phyloP scores from a whole-genome alignment of 23 tunicate species.

The Botrylloides violaceus region DNA sequence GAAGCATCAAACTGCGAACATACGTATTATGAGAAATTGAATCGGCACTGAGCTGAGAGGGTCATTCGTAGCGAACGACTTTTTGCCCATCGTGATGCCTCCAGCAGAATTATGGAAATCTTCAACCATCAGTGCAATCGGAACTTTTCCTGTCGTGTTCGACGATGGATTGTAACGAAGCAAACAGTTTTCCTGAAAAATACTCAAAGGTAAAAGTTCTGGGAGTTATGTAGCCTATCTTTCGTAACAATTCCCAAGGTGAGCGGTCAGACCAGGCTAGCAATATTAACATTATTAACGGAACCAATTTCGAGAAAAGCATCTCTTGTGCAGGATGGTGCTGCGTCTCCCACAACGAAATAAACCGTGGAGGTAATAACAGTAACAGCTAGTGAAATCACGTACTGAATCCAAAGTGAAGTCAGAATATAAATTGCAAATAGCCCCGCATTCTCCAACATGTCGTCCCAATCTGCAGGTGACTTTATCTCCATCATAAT shows the following conservation, averaged over 20 bases:
- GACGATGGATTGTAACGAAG: constrained; percentile 19
- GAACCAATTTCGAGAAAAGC: too few species aligned
- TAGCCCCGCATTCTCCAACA: constrained; percentile 39
- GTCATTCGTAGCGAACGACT: background rate
- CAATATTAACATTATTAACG: too few species aligned
- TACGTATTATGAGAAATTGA: constrained; percentile 30
- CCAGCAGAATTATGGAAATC: constrained; percentile 21
- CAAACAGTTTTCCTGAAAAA: constrained; percentile 32
- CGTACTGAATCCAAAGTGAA: constrained; percentile 31
- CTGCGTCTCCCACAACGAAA: too few species aligned
- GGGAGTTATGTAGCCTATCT: too few species aligned
- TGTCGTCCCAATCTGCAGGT: constrained; percentile 38
- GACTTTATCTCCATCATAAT: constrained; percentile 29
- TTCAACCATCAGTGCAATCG: constrained; percentile 32
- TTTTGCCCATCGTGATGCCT: constrained; percentile 32
- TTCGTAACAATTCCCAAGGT: too few species aligned
- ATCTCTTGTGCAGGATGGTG: too few species aligned
- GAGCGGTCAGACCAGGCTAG: too few species aligned
- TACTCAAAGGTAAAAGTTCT: too few species aligned
- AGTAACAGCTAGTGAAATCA: background rate
- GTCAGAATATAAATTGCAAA: constrained; percentile 19
- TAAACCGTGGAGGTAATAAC: too few species aligned
- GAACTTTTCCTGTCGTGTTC: constrained; percentile 22
- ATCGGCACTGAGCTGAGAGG: constrained; percentile 32
- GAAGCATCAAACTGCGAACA: too few species aligned